Percentiles rank a stretch among this genome's conserved stretches.
Conservation (phyloP, 1,140 invertebrate genomes). For the Drosophila fuyamai region DNA sequence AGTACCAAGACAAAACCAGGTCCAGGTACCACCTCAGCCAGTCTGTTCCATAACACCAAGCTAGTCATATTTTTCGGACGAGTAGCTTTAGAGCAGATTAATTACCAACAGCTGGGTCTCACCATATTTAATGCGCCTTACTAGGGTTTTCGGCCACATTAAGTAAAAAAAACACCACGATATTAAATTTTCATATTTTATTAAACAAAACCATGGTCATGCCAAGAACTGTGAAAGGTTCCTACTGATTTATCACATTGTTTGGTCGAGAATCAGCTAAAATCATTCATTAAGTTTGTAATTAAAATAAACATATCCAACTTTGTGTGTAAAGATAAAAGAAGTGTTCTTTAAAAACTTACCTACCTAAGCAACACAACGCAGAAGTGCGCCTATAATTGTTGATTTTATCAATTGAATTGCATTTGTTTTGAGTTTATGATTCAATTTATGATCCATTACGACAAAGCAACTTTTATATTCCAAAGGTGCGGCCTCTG, state of each 20-base stretch:
- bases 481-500: slow-evolving; percentile 22
- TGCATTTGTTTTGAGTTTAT: slow-evolving; percentile 33
- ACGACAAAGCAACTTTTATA: slow-evolving; percentile 29
- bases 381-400: slow-evolving; percentile 9
- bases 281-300: neutral
- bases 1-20: slow-evolving; percentile 15
- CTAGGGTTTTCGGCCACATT: no score
- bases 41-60: neutral
- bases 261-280: neutral
- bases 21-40: neutral
- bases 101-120: slow-evolving; percentile 13
- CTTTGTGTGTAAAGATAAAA: slow-evolving; percentile 6
- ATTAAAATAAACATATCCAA: neutral
- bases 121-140: no score
- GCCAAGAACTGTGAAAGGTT: neutral
- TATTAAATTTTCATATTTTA: no score
- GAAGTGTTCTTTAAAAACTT: slow-evolving; percentile 26
- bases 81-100: slow-evolving; percentile 14
- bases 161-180: no score
- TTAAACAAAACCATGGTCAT: neutral
- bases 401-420: slow-evolving; percentile 29
- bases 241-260: neutral
- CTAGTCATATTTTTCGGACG: slow-evolving; percentile 18
- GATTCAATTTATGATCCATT: slow-evolving; percentile 42
- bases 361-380: slow-evolving; percentile 12